Evolutionary conservation across 2,888 invertebrate species (phyloP).

Genomic region (Cheilosia variabilis): DNA sequence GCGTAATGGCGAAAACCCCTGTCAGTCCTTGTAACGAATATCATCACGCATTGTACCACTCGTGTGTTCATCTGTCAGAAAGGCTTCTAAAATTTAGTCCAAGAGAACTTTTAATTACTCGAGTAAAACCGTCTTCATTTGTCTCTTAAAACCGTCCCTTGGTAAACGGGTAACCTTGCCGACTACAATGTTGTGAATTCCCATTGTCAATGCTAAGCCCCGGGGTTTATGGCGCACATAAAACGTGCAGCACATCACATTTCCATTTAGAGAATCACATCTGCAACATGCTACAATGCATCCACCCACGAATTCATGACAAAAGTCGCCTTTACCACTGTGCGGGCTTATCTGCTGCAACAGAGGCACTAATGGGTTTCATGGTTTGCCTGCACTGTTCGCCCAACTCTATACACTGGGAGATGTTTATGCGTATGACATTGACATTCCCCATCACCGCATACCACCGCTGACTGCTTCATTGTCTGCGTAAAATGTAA

Average conservation of each 20-base stretch:
- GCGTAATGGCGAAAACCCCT: background rate
- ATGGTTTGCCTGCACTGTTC: conserved; percentile 11
- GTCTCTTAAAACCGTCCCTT: background rate
- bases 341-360: conserved; percentile 1
- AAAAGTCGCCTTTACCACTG: conserved; percentile 17
- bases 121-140: background rate
- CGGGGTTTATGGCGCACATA: background rate
- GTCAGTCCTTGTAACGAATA: background rate
- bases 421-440: conserved; percentile 24
- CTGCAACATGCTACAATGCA: conserved; percentile 39
- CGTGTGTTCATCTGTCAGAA: background rate
- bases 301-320: background rate
- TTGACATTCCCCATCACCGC: conserved; percentile 2
- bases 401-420: background rate
- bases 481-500: conserved; percentile 3
- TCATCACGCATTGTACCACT: background rate
- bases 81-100: background rate
- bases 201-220: conserved; percentile 22
- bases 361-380: conserved; percentile 8
- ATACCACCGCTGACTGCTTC: background rate
- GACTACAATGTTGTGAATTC: background rate
- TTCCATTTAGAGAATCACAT: conserved; percentile 39
- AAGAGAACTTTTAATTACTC: conserved; percentile 5
- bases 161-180: conserved; percentile 14
- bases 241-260: conserved; percentile 33